phyloP scores from a whole-genome alignment of 1,140 invertebrate species.

The Melanaphis sacchari region DNA sequence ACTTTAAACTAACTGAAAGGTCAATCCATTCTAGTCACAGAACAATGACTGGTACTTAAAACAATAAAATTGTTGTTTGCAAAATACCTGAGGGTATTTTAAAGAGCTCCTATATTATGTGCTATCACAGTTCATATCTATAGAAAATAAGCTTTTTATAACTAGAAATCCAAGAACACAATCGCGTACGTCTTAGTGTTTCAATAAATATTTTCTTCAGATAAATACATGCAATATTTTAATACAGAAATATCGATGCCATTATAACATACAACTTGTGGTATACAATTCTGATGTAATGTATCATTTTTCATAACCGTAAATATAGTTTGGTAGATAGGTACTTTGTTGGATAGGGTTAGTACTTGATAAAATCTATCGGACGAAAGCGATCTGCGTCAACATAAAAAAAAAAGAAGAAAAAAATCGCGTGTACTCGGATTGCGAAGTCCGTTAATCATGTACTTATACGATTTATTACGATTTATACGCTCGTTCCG shows the following conservation, averaged over 20 bases:
- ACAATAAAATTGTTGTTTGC: constrained; percentile 30
- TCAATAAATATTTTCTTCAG: background rate
- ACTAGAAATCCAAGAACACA: background rate
- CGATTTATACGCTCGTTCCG: background rate
- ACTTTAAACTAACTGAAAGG: constrained; percentile 20
- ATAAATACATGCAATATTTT: background rate
- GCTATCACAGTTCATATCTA: background rate
- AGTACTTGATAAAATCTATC: too few species aligned
- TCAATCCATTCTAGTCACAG: constrained; percentile 22
- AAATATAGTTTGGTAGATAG: background rate
- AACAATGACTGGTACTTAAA: constrained; percentile 26
- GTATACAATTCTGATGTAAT: background rate
- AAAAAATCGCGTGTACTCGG: background rate
- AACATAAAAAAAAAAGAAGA: background rate
- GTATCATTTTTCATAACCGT: background rate
- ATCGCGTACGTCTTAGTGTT: background rate
- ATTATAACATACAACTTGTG: background rate
- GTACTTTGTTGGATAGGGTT: too few species aligned
- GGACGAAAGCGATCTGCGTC: too few species aligned
- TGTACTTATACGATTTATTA: background rate
- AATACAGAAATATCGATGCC: background rate
- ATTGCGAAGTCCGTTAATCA: background rate
- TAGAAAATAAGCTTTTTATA: background rate
- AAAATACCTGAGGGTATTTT: background rate
- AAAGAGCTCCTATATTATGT: background rate